phyloP scores from a whole-genome alignment of 2,113 vertebrate genomes.

The Neodontobutis hainanensis region DNA sequence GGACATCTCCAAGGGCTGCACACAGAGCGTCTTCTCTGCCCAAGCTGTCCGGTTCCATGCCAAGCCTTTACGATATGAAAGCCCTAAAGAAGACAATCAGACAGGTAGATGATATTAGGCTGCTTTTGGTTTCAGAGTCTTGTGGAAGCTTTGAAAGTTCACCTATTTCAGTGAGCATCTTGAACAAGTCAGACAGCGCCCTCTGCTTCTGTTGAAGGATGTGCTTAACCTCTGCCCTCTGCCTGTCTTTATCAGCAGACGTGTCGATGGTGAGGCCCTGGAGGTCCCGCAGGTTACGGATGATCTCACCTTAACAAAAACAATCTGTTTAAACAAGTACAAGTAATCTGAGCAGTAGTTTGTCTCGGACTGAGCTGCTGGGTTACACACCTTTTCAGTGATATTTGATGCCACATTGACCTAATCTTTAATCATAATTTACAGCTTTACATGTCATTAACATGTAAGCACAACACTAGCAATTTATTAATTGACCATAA shows the following conservation, averaged over 20 bases:
- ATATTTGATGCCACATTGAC: too few species aligned
- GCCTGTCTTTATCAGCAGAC: constrained; percentile 87
- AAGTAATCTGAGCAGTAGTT: too few species aligned
- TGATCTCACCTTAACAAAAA: constrained; percentile 81
- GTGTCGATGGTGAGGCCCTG: constrained; percentile 84
- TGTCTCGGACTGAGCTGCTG: background rate
- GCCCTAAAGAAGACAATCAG: constrained; percentile 73
- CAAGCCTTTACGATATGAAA: constrained; percentile 93
- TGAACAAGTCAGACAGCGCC: constrained; percentile 92
- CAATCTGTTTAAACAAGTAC: background rate
- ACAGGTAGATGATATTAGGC: background rate
- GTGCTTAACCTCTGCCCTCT: constrained; percentile 89
- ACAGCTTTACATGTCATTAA: too few species aligned
- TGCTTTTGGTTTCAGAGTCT: background rate
- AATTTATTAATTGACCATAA: too few species aligned
- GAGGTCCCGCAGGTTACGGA: constrained; percentile 84
- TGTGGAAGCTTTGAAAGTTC: background rate
- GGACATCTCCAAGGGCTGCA: constrained; percentile 86
- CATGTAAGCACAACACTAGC: too few species aligned
- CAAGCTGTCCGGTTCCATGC: constrained; percentile 82
- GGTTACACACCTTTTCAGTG: background rate
- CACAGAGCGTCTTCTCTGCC: constrained; percentile 79
- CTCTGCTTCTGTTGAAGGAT: constrained; percentile 95
- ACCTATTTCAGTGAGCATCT: constrained; percentile 84
- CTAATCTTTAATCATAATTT: too few species aligned